Base-by-base conservation (phyloP, 1,140 invertebrate genomes). In the Drosophila nigromelanica region DNA sequence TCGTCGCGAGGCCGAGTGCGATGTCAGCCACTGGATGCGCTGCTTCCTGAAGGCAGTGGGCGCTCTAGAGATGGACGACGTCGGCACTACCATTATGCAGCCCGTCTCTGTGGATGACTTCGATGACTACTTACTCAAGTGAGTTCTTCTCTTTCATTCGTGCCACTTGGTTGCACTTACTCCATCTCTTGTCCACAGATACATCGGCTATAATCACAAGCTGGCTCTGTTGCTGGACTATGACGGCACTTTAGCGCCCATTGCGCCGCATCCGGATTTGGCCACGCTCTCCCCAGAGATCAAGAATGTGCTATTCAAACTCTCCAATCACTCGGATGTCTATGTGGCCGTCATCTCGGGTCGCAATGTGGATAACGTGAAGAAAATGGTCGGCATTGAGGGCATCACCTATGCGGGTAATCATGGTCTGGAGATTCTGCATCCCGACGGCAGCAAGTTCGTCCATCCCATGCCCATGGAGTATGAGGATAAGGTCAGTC, bases 401-500 rank as follows among this genome's bases (percentile, higher is more conserved):
- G 96, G 96, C 54, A 97, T 98, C 15, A 98, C 97, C 0, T 98
- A 98, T 89, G 97, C 97, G 2, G 97, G 97, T 14, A 98, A 96
- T 92, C 97, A 98, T 90, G 97, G 97, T 8, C 91, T 98, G 51
- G 97, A 98, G 92, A 98, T 98, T 82, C 89, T 97, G 37, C 97
- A 98, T 92, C 96, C 97, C 0, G 97, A 98, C 89, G 97, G 97
- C 30, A 97, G 96, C 67, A 97, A 96, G 89, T 98, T 98, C 86
- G 96, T 97, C 1, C 96, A 97, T 93, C 97, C 97, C 1, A 97
- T 98, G 95, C 97, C 97, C 0, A 94, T 95, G 40, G 96, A 97
- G 83, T 95, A 95, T 71, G 96, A 97, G 81, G 95, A 95, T 37
- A 97, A 97, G 92, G 95, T 98, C 12, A 95, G 94, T 12, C 94